Percentiles rank a stretch among this genome's conserved stretches.
Evolutionary conservation across 2,797 vertebrate genomes (phyloP).

Genomic region (Enteromius radiatus): DNA sequence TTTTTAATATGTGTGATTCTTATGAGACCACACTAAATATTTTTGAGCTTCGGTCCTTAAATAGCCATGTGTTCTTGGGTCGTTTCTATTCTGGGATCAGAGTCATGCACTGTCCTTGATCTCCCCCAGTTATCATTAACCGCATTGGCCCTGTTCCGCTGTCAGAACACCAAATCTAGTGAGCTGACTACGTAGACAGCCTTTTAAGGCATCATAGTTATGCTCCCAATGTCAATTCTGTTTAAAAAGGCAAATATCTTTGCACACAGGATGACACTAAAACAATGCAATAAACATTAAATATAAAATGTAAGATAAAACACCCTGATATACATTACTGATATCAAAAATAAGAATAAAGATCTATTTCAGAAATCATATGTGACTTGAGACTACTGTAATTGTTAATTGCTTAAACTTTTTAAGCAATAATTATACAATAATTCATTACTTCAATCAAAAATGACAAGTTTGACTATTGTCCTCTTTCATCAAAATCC

Average conservation of each 20-base stretch:
- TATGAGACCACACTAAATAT: conserved; percentile 13
- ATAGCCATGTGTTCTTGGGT: conserved; percentile 45
- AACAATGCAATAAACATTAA: neutral
- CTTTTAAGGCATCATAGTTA: conserved; percentile 3
- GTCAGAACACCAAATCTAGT: conserved; percentile 8
- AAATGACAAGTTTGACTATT: neutral
- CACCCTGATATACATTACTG: neutral
- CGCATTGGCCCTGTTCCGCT: conserved; percentile 11
- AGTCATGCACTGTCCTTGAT: conserved; percentile 36
- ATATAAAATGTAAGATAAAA: neutral
- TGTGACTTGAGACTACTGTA: neutral
- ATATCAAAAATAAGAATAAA: neutral
- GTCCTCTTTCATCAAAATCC: too few species aligned
- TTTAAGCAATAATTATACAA: neutral
- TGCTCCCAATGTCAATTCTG: neutral
- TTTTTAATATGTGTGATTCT: conserved; percentile 29
- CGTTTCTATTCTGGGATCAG: conserved; percentile 39
- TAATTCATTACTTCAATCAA: neutral
- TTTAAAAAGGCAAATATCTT: neutral
- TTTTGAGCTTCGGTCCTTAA: conserved; percentile 47
- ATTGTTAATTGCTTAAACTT: too few species aligned
- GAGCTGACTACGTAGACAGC: conserved; percentile 3
- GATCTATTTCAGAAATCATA: neutral
- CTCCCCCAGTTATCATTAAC: conserved; percentile 22
- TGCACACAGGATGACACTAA: neutral